Base-by-base conservation (phyloP, 2,797 vertebrate species). In the Pipistrellus kuhlii region DNA sequence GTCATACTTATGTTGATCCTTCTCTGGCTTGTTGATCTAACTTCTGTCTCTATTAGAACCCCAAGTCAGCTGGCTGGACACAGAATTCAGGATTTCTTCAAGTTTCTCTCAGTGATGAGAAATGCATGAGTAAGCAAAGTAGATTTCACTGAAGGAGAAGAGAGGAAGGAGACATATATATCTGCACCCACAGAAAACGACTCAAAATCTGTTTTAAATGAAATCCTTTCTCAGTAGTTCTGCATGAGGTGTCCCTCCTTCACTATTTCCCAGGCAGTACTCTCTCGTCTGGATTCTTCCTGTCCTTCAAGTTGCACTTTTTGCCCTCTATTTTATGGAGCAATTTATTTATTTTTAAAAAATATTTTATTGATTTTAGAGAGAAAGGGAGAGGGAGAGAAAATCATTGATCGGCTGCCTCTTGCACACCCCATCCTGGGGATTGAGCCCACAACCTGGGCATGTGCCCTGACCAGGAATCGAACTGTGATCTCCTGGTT, bases 11-110 rank as follows among this genome's bases (percentile, higher is more conserved):
- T 77, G 23, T 72, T 44, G 23, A 1, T 81, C 57, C 68, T 73
- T 91, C n/a, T 8, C 81, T 73, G 59, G 93, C n/a, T 41, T 41
- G 6, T 41, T 41, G 38, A 41, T 93, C 23, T 85, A 90, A 95
- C 64, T 94, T 81, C 77, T 85, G 27, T 88, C 53, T 85, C 30
- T 55, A 35, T 73, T 38, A 71, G 62, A 95, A 81, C 41, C 62
- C 66, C 53, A 80, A 89, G 13, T 84, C 64, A 95, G 23, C 18
- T 81, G 59, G 77, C 23, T 81, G 59, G 77, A 76, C 21, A 73
- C 57, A 92, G 88, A 82, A 90, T 75, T 73, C 25, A 95, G 32
- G 90, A 53, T 11, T 80, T 62, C 32, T 86, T 93, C 23, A 85
- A 44, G 51, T 85, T 88, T 76, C 53, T 91, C 6, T 84, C 21